Evolutionary conservation across 2,113 vertebrate species (phyloP), one percentile per base, ranked within the genome.

Genomic region (Mesembrinibis cayennensis): DNA sequence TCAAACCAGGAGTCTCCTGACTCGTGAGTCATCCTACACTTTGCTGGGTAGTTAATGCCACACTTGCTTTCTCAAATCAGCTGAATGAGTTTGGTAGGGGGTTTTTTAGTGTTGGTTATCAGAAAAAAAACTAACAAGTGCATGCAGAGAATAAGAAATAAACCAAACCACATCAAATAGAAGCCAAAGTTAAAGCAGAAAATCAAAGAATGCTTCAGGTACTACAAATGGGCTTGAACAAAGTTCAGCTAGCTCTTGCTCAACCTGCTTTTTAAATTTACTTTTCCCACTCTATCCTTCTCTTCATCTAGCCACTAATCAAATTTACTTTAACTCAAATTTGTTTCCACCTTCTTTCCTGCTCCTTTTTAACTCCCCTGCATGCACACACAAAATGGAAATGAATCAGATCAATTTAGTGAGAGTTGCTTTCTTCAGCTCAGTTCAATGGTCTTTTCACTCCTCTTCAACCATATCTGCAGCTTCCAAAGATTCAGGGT

Each of bases 161-260:
- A 72, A 84, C 5, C 13, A 83, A 91, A 53, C 13, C 16, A 30
- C 55, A 47, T 17, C 45, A 61, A 40, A 61, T 0, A 70, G 70
- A 90, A 85, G 55, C 16, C 50, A 55, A 7, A 36, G 78, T 66
- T 55, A 84, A 77, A 47, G 27, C 12, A 82, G 44, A 84, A 89
- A 55, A 74, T 20, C 71, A 71, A 58, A 82, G 8, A 34, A 66
- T 19, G 61, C 40, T 36, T 87, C 44, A 36, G 55, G 34, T 61
- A 27, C 49, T 44, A 79, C 15, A 76, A 71, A 59, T 5, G 23
- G 20, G 21, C 18, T 67, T 56, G 56, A 89, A 72, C n/a, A 87
- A 91, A 91, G 91, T 74, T 84, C 80, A 89, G 26, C 32, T 42
- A 38, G n/a, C n/a, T 87, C 72, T 93, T 81, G 61, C 89, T 93